Percentiles rank a stretch among this genome's conserved stretches.
phyloP scores from a whole-genome alignment of 2,113 vertebrate species.

The Ceratotherium simum region DNA sequence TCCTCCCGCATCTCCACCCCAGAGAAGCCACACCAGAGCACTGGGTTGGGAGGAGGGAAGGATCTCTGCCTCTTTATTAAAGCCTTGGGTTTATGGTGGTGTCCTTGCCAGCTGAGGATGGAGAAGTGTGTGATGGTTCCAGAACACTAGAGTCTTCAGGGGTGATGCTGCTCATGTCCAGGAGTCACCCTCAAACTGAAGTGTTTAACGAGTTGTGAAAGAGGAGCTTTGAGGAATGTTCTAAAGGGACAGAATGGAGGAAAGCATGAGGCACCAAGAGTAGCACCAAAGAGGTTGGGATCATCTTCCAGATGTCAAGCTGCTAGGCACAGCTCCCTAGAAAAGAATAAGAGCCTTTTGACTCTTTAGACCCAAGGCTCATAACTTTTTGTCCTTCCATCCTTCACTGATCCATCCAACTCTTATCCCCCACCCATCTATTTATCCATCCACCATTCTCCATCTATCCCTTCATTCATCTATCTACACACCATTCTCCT shows the following conservation, averaged over 20 bases:
- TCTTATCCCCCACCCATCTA: neutral
- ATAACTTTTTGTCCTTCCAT: neutral
- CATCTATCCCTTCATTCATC: neutral
- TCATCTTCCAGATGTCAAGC: conserved; percentile 36
- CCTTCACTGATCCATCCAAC: neutral
- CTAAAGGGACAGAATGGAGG: neutral
- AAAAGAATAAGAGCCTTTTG: neutral
- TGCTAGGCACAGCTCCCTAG: conserved; percentile 30
- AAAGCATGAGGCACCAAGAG: neutral
- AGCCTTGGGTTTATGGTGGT: neutral
- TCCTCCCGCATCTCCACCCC: neutral
- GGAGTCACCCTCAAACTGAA: neutral
- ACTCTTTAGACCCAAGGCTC: neutral
- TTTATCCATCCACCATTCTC: neutral
- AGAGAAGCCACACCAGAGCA: conserved; percentile 22
- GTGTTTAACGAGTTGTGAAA: neutral
- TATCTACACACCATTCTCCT: neutral
- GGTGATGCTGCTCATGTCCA: neutral
- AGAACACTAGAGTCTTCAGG: neutral
- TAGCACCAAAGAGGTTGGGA: neutral
- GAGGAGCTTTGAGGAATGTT: neutral
- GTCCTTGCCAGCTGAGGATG: neutral
- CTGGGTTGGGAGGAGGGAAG: neutral
- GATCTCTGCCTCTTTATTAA: conserved; percentile 75
- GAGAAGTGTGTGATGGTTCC: neutral